Conservation (phyloP, 2,888 invertebrate species). For the Carpatolechia fugitivella region DNA sequence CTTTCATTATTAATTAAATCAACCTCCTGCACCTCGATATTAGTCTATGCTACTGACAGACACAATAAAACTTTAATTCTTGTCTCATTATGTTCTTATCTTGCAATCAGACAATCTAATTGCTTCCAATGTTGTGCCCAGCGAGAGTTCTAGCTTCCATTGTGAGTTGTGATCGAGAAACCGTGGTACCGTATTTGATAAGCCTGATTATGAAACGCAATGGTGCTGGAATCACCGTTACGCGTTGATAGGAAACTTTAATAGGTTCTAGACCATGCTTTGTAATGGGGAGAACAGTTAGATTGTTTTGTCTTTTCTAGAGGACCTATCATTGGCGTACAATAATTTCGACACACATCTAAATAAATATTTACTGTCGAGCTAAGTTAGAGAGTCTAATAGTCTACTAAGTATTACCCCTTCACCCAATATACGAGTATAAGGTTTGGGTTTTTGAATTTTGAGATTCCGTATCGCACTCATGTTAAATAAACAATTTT, state of each 20-base stretch:
- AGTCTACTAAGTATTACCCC: too few relatives aligned
- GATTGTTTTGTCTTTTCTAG: constrained; percentile 21
- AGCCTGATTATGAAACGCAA: constrained; percentile 44
- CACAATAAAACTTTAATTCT: constrained; percentile 6
- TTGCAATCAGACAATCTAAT: constrained; percentile 3
- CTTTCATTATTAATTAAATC: constrained; percentile 10
- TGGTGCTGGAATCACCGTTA: constrained; percentile 60
- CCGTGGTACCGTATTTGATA: constrained; percentile 26
- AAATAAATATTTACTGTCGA: too few relatives aligned
- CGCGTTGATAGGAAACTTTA: constrained; percentile 56
- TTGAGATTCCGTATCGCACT: too few relatives aligned
- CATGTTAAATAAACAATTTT: too few relatives aligned
- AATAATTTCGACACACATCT: not conserved
- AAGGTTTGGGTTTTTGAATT: too few relatives aligned
- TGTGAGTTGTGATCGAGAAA: constrained; percentile 19
- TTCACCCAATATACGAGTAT: too few relatives aligned
- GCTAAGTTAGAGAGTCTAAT: too few relatives aligned
- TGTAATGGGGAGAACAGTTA: constrained; percentile 60
- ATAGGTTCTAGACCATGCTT: constrained; percentile 51
- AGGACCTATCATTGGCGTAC: constrained; percentile 8
- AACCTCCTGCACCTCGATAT: constrained; percentile 4
- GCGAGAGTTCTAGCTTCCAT: not conserved
- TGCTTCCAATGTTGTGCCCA: constrained; percentile 6
- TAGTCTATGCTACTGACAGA: constrained; percentile 6
- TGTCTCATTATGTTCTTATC: constrained; percentile 10